These are phyloP conservation scores for Rhizoglyphus robini DNA, from an alignment of 1,140 invertebrate species.

Conservation along the genomic window DNA sequence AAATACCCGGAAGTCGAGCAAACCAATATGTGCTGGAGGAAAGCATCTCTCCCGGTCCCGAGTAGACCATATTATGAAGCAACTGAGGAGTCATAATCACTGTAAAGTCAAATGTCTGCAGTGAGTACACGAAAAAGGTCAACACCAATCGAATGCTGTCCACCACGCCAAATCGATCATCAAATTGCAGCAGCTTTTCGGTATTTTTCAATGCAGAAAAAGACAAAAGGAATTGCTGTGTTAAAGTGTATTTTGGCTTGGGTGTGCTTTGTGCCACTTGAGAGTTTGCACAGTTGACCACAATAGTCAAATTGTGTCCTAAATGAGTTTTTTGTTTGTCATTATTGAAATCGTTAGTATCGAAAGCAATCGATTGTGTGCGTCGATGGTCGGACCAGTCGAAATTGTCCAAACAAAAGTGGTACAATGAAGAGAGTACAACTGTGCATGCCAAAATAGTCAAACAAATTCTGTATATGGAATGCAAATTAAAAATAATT, in stretches of 20 bases:
- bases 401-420: neutral
- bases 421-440: neutral
- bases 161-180: neutral
- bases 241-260: too few relatives aligned
- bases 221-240: neutral
- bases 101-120: conserved; percentile 3
- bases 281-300: too few relatives aligned
- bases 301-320: too few relatives aligned
- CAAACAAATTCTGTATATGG: neutral
- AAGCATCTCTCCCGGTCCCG: neutral
- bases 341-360: neutral
- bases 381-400: neutral
- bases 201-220: neutral
- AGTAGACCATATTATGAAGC: neutral
- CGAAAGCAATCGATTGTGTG: too few relatives aligned
- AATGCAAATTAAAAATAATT: neutral
- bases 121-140: neutral
- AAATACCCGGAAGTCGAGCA: neutral
- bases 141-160: neutral
- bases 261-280: too few relatives aligned
- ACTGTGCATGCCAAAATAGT: neutral
- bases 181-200: neutral
- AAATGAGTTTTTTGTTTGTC: too few relatives aligned
- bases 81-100: neutral
- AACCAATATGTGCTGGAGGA: neutral